Evolutionary conservation across 2,797 vertebrate genomes (phyloP), one percentile per base, ranked within the genome.

Genomic region (Mus spretus): DNA sequence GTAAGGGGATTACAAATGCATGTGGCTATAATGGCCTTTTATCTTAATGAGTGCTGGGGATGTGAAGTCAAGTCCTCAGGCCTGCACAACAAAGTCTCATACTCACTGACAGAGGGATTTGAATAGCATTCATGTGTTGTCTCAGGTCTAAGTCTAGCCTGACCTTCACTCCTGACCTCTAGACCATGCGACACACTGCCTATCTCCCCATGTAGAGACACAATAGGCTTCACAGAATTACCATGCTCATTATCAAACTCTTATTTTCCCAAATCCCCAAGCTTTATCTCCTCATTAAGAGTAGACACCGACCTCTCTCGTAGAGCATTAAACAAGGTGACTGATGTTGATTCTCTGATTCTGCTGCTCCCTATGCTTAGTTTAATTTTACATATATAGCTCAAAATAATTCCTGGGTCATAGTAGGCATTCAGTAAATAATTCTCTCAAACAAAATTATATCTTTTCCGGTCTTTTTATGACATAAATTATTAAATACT

Each of bases 381-480:
- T 92, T 92, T 80, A 89, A 53, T 92, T 9, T 61, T 84, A 0
- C 22, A 34, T n/a, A 2, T 50, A 34, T 6, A 86, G 10, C n/a
- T 85, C 2, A 94, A 67, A 92, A 63, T 81, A 81, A 50, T 61
- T 67, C 11, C 50, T 85, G 47, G 24, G 3, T 95, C 7, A 28
- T 47, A 87, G 63, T 44, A 65, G 26, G 8, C 6, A 50, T n/a
- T 89, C 12, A 74, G 19, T 72, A 83, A 95, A 82, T 78, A 92
- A 90, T 82, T 79, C 79, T 90, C 22, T 3, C 17, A 81, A 93
- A 65, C 47, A 61, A 85, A 72, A 82, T 75, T 34, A 79, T 47
- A 75, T 31, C 2, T 44, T 84, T 89, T 96, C 34, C 70, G 37
- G 20, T 92, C 0, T 92, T 90, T 91, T 91, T 47, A 57, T 63